A percentile compares a stretch with the other conserved stretches of the same genome.
Conservation (phyloP, 2,797 vertebrate genomes). For the Spatula versicolor region DNA sequence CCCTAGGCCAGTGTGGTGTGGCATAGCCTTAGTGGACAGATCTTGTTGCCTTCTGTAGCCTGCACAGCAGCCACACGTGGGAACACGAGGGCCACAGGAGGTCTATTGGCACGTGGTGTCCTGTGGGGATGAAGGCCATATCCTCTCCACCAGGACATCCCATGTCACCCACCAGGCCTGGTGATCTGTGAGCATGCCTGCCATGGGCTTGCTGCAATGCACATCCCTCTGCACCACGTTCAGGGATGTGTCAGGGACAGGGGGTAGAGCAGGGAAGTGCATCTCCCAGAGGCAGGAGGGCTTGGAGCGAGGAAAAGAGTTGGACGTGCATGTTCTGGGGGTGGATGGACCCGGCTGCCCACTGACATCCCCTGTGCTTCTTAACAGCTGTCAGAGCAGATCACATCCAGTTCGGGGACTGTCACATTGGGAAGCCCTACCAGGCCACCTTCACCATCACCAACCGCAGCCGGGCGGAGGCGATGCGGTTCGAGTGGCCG, state of each 20-base stretch:
- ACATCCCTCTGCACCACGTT: rapidly evolving
- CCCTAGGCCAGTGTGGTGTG: neutral
- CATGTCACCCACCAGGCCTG: too few species aligned
- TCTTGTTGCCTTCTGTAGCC: neutral
- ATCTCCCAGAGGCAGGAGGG: neutral
- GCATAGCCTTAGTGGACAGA: neutral
- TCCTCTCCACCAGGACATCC: neutral
- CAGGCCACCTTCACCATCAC: conserved; percentile 85
- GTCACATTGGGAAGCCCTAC: conserved; percentile 77
- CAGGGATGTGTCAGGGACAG: neutral
- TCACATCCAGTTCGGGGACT: conserved; percentile 86
- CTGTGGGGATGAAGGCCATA: neutral
- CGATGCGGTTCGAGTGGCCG: conserved; percentile 89
- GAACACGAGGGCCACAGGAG: neutral
- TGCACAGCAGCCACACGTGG: neutral
- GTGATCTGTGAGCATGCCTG: neutral
- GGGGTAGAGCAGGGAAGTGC: neutral
- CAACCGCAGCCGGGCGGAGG: conserved; percentile 82
- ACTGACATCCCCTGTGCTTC: neutral
- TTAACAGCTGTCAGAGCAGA: conserved; percentile 75
- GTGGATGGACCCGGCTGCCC: rapidly evolving
- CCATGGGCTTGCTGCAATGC: neutral
- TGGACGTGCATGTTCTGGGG: rapidly evolving
- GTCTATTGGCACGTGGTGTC: too few species aligned
- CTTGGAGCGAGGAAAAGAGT: neutral